Base-by-base conservation (phyloP, 2,113 vertebrate species). In the Labrus mixtus region DNA sequence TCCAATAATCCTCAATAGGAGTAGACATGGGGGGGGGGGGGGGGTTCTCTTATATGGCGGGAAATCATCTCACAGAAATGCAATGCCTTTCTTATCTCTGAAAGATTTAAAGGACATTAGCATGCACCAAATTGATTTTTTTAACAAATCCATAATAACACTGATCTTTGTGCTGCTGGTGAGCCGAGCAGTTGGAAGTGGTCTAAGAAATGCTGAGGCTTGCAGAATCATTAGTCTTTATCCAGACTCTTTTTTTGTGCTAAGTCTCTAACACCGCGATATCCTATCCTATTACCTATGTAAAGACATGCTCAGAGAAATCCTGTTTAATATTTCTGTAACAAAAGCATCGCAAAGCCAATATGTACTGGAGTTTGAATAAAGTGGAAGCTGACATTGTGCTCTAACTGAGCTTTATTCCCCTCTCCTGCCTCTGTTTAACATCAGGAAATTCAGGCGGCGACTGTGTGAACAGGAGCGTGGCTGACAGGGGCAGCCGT, bases 401-500 rank as follows among this genome's bases (percentile, higher is more conserved):
- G 53, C 76, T 82, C 59, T 76, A 43, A 79, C 73, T 13, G 66
- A 78, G 78, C 86, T 85, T 73, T 72, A 80, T 81, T 79, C 70
- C 67, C 62, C 83, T 75, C 75, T 78, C 62, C 73, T 79, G 67
- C 84, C 78, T 88, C 88, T 93, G 92, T 85, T 92, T 81, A 89
- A 85, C 91, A 92, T 92, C 85, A 92, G 87, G 83, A 92, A 84
- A 90, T 89, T 81, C 90, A 92, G 86, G 84, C 88, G 78, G 82
- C 29, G 83, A 80, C 91, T 93, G 93, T 95, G 85, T 96, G 96
- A 95, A 92, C 93, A 94, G 94, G 95, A 17, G 95, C 95, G 95
- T 88, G 93, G 94, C 93, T 95, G 96, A 97, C 78, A 94, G 93
- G 93, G 91, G 91, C 92, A 96, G 93, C 95, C 93, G 95, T 90